phyloP scores from a whole-genome alignment of 1,140 invertebrate species.

The Calliphora vicina region DNA sequence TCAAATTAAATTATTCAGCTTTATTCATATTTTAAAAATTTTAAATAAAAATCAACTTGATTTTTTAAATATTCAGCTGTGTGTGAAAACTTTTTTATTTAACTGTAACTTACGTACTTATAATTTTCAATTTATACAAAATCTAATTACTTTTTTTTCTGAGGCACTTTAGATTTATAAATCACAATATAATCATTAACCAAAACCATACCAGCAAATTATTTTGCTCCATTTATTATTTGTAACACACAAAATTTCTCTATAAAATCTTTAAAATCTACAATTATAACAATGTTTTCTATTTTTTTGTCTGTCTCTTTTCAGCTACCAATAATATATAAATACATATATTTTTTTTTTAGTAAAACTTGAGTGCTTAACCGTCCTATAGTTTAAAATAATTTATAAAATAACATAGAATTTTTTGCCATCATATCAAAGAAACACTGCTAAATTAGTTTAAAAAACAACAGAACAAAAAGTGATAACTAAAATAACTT shows the following conservation, averaged over 20 bases:
- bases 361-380: constrained; percentile 29
- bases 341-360: not conserved
- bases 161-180: too few species aligned
- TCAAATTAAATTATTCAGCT: too few species aligned
- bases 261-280: too few species aligned
- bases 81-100: too few species aligned
- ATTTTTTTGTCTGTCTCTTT: not conserved
- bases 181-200: too few species aligned
- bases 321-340: not conserved
- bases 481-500: not conserved
- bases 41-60: too few species aligned
- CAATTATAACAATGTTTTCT: not conserved
- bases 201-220: not conserved
- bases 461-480: constrained; percentile 11
- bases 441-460: constrained; percentile 3
- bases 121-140: too few species aligned
- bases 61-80: too few species aligned
- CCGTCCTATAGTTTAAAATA: constrained; percentile 26
- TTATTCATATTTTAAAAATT: too few species aligned
- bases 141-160: too few species aligned
- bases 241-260: not conserved
- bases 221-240: not conserved
- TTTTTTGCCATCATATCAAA: constrained; percentile 27
- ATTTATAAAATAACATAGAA: not conserved
- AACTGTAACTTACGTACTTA: too few species aligned